Evolutionary conservation across 1,140 invertebrate genomes (phyloP).

Genomic region (Elymnias hypermnestra): DNA sequence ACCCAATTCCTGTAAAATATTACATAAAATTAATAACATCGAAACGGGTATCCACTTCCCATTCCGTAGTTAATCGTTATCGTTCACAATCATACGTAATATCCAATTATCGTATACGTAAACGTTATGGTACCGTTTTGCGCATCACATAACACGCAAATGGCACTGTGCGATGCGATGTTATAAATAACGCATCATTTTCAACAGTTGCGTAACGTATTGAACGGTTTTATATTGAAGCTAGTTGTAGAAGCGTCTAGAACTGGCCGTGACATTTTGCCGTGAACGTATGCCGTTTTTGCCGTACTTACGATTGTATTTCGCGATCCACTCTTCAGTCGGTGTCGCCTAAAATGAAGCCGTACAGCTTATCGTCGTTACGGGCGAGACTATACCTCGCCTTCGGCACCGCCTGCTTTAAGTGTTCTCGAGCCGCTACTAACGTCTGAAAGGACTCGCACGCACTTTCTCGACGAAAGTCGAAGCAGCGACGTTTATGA

Average conservation of each 20-base stretch:
- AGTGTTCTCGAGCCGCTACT: conserved; percentile 18
- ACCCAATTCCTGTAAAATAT: too few species aligned
- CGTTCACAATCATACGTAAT: too few species aligned
- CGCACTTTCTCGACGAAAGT: conserved; percentile 26
- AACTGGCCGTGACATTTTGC: neutral
- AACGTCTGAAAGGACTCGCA: conserved; percentile 30
- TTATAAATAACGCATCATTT: neutral
- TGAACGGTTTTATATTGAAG: too few species aligned
- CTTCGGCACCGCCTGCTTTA: conserved; percentile 8
- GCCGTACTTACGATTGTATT: conserved; percentile 41
- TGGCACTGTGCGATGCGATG: neutral
- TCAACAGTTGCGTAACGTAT: too few species aligned
- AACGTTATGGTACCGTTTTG: neutral
- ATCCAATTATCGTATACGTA: too few species aligned
- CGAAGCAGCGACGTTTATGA: conserved; percentile 23
- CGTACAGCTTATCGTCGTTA: conserved; percentile 44
- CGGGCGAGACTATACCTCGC: conserved; percentile 57
- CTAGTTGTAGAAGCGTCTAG: neutral
- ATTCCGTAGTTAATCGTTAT: too few species aligned
- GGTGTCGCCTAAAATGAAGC: conserved; percentile 32
- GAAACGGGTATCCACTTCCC: too few species aligned
- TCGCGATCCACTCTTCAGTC: conserved; percentile 24
- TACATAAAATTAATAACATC: too few species aligned
- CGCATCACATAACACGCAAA: neutral
- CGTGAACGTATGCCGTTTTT: conserved; percentile 20